These are phyloP conservation scores for Tetragnatha montana DNA, from an alignment of 2,888 invertebrate genomes.

Conservation along the genomic window DNA sequence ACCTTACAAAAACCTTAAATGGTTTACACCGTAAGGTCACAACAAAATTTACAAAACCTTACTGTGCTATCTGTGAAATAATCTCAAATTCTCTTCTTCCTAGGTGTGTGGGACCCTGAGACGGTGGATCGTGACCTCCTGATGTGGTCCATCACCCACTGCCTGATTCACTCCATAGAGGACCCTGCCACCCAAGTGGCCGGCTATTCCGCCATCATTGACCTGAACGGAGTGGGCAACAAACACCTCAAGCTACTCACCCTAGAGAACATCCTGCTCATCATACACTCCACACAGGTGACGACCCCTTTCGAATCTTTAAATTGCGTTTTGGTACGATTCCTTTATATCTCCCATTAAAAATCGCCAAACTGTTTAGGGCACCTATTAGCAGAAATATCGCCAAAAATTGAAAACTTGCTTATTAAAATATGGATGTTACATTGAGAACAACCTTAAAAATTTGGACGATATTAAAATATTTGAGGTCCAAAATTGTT, in stretches of 20 bases:
- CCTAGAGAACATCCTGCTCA: conserved; percentile 54
- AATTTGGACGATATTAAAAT: no score
- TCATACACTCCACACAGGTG: conserved; percentile 60
- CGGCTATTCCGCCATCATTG: conserved; percentile 60
- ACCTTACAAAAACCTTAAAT: no score
- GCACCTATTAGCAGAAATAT: no score
- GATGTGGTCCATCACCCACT: conserved; percentile 64
- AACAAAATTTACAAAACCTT: neutral
- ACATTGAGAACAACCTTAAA: no score
- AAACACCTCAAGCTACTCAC: conserved; percentile 57
- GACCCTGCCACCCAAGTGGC: conserved; percentile 61
- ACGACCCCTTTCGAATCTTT: neutral
- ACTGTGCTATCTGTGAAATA: neutral
- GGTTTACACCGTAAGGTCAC: no score
- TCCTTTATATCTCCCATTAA: no score
- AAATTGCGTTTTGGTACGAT: no score
- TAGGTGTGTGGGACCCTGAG: conserved; percentile 64
- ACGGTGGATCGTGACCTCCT: conserved; percentile 59
- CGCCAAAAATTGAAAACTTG: no score
- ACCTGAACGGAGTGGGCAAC: conserved; percentile 50
- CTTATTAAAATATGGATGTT: no score
- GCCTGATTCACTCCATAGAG: conserved; percentile 59
- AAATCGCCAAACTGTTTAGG: no score
- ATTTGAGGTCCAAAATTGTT: no score
- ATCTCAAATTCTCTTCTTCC: neutral